Evolutionary conservation across 1,140 invertebrate species (phyloP).

Genomic region (Aphis craccivora): DNA sequence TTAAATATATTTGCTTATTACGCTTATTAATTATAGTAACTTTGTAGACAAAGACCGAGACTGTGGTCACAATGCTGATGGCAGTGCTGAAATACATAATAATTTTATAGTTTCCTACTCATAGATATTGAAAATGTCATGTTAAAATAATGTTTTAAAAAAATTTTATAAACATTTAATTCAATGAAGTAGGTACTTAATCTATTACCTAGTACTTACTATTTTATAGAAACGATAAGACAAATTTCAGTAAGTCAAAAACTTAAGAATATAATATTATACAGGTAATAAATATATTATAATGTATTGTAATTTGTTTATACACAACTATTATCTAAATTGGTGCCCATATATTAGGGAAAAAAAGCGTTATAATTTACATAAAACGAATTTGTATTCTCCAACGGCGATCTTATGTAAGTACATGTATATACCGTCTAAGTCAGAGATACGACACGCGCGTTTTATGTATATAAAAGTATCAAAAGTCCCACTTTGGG

Average conservation of each 20-base stretch:
- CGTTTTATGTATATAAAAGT: background rate
- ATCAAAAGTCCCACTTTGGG: background rate
- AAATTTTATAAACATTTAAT: background rate
- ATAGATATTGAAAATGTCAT: background rate
- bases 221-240: background rate
- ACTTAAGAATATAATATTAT: conserved; percentile 13
- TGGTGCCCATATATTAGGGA: background rate
- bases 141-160: background rate
- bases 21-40: too few species aligned
- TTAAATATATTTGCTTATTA: background rate
- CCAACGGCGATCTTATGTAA: background rate
- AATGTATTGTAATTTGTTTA: conserved; percentile 25
- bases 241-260: background rate
- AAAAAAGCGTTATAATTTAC: conserved; percentile 13
- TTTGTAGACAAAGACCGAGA: too few species aligned
- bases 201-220: background rate
- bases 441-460: background rate
- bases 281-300: background rate
- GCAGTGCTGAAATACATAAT: too few species aligned
- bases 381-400: conserved; percentile 54
- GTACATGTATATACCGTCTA: background rate
- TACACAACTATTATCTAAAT: conserved; percentile 45
- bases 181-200: background rate
- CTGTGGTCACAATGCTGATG: too few species aligned
- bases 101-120: too few species aligned